Evolutionary conservation across 1,140 invertebrate species (phyloP), one percentile per base, ranked within the genome.

Genomic region (Atta colombica): DNA sequence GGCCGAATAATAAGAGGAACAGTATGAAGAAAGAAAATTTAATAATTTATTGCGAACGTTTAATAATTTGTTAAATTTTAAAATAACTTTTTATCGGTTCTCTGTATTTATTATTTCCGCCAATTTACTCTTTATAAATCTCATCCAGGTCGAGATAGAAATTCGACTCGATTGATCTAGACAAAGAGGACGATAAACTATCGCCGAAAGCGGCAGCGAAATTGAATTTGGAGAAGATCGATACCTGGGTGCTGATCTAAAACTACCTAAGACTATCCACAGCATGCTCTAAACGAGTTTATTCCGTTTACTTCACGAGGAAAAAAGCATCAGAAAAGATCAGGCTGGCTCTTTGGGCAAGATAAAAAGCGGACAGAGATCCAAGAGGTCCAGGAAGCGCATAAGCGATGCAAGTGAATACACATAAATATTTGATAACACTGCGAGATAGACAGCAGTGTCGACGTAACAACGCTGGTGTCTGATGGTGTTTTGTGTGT

Each of bases 351-450:
- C 55, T 49, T 61, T 6, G 21, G 25, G 39, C 53, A 7, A 18
- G 4, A 14, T 14, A 21, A 39, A 61, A 84, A 61, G 58, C 75
- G 69, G 69, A 75, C 80, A 51, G 31, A 55, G 68, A 1, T 51
- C 6, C 14, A 5, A 51, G 31, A 55, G 68, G 1, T 51, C 6
- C 14, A 5, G 3, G 7, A 10, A 45, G 21, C 53, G 35, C n/a
- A 12, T 53, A 49, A 49, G 88, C 68, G 63, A 51, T 28, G 60
- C 21, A 31, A 65, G 88, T 68, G 72, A 74, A 5, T 8, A 39
- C 53, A 60, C 60, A 49, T 84, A 87, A 91, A 91, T 87, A 88
- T 91, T 91, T 87, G 90, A 89, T 87, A 91, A 91, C 84, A 78
- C 60, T 60, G n/a, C 53, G 39, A 55, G 78, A 87, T 75, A 74